Evolutionary conservation across 64 coral and sea anemone species (phyloP).

Genomic region (Platygyra sinensis): DNA sequence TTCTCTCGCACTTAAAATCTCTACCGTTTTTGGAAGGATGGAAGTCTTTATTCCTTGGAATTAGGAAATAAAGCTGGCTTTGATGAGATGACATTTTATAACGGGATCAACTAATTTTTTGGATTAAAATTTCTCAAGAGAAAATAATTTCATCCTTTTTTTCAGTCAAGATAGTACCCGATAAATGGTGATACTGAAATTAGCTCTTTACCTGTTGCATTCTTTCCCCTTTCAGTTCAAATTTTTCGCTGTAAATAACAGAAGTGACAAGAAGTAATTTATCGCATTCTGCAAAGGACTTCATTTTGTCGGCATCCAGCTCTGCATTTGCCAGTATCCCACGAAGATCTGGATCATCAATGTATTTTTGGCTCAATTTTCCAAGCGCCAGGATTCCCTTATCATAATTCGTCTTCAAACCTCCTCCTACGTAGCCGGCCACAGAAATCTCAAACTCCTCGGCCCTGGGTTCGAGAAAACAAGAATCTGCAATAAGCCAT

Average conservation of each 20-base stretch:
- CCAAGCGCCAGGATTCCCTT: slow-evolving; percentile 1
- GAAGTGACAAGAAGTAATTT: background rate
- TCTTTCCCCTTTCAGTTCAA: background rate
- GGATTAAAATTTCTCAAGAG: too few relatives aligned
- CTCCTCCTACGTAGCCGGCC: background rate
- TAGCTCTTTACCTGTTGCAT: background rate
- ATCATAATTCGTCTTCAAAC: background rate
- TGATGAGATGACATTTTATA: too few relatives aligned
- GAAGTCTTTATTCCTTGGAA: too few relatives aligned
- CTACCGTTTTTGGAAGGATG: too few relatives aligned
- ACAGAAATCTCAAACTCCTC: too few relatives aligned
- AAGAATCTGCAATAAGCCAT: too few relatives aligned
- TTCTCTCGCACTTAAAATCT: too few relatives aligned
- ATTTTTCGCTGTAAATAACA: slow-evolving; percentile 5
- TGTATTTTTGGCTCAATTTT: background rate
- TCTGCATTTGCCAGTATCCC: background rate
- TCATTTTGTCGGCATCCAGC: background rate
- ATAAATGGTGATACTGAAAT: background rate
- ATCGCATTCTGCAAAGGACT: background rate
- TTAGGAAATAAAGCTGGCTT: too few relatives aligned
- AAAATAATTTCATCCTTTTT: background rate
- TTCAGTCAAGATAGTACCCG: background rate
- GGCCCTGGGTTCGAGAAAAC: too few relatives aligned
- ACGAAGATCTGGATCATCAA: background rate
- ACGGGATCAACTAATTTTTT: too few relatives aligned